Evolutionary conservation across 2,888 invertebrate species (phyloP).

Genomic region (Orthosia gothica): DNA sequence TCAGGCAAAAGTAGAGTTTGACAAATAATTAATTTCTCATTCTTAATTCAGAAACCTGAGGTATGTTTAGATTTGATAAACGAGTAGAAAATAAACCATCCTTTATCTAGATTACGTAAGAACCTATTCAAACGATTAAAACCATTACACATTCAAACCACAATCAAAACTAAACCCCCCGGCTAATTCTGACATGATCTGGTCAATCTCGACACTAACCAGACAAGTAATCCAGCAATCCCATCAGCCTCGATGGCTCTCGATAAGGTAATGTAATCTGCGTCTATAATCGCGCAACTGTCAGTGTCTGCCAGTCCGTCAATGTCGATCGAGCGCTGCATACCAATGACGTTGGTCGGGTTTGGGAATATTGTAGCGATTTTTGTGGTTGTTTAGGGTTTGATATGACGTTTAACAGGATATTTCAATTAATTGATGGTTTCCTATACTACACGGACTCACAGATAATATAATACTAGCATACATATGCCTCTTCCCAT

Average conservation of each 20-base stretch:
- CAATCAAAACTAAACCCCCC: neutral
- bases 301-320: constrained; percentile 41
- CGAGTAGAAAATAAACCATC: neutral
- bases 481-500: no score
- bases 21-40: no score
- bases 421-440: neutral
- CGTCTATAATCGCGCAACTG: constrained; percentile 31
- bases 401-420: no score
- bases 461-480: no score
- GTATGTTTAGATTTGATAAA: neutral
- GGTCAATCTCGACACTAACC: constrained; percentile 37
- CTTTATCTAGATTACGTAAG: neutral
- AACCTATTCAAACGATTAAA: neutral
- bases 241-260: constrained; percentile 38
- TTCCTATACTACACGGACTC: neutral
- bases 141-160: neutral
- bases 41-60: no score
- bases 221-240: constrained; percentile 44
- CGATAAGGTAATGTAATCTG: constrained; percentile 60
- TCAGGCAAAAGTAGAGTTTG: no score
- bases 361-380: constrained; percentile 2
- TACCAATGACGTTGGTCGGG: constrained; percentile 22
- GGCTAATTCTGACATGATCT: constrained; percentile 26
- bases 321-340: constrained; percentile 40
- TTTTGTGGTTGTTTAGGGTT: neutral